Conservation (phyloP, 2,888 invertebrate species). For the Plagodis pulveraria region DNA sequence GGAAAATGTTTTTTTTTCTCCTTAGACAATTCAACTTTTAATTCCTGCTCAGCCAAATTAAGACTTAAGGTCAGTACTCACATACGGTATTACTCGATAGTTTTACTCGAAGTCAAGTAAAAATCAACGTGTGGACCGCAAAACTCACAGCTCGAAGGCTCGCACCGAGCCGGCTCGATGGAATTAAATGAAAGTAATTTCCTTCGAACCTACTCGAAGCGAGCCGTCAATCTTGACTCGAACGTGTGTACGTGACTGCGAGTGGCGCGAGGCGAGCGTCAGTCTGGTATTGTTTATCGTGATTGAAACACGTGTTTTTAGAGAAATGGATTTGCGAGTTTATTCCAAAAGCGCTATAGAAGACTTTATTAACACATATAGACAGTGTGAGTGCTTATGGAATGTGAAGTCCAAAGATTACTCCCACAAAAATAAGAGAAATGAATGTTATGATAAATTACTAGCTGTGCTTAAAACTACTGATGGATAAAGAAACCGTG, state of each 20-base stretch:
- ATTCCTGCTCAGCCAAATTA: too few relatives aligned
- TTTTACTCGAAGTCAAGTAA: too few relatives aligned
- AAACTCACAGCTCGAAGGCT: slow-evolving; percentile 1
- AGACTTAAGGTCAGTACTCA: slow-evolving; percentile 3
- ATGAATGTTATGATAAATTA: not conserved
- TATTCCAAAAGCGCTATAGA: too few relatives aligned
- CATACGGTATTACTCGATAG: not conserved
- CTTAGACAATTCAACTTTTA: too few relatives aligned
- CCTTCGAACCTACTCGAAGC: slow-evolving; percentile 11
- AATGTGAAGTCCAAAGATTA: slow-evolving; percentile 1
- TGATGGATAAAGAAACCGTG: too few relatives aligned
- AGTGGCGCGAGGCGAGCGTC: too few relatives aligned
- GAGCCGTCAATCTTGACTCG: too few relatives aligned
- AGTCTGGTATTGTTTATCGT: too few relatives aligned
- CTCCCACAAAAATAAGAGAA: slow-evolving; percentile 1
- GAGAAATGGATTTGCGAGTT: too few relatives aligned
- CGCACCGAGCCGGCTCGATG: slow-evolving; percentile 10
- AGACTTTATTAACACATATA: not conserved
- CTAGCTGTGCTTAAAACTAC: slow-evolving; percentile 1
- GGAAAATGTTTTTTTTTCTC: too few relatives aligned
- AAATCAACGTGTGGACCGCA: not conserved
- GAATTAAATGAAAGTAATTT: slow-evolving; percentile 9
- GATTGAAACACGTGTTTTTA: too few relatives aligned
- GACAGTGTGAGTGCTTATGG: slow-evolving; percentile 1
- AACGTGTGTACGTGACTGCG: too few relatives aligned